Evolutionary conservation across 2,113 vertebrate species (phyloP).

Genomic region (Morone saxatilis): DNA sequence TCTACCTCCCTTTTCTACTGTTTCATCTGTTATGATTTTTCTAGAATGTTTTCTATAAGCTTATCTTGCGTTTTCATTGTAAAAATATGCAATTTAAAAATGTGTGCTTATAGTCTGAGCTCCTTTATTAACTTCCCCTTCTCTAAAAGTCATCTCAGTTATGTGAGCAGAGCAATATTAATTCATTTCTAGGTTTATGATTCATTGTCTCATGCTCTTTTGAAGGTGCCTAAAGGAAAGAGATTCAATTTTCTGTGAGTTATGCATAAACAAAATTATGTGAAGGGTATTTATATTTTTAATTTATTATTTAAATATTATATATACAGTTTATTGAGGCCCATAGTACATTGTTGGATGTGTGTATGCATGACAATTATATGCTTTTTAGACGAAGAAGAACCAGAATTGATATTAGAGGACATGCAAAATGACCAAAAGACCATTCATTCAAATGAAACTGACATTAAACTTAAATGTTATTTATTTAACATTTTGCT

Average conservation of each 20-base stretch:
- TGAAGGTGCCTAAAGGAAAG: not conserved
- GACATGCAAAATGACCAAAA: not conserved
- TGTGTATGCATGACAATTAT: not conserved
- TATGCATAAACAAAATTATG: not conserved
- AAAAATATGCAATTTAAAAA: conserved; percentile 40
- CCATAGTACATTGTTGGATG: not conserved
- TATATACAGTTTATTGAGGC: not conserved
- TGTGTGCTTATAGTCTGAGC: conserved; percentile 13
- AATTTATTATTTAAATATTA: not conserved
- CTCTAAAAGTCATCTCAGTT: conserved; percentile 30
- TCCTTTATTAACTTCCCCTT: conserved; percentile 45
- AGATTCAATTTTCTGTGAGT: not conserved
- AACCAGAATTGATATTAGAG: not conserved
- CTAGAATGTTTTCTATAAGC: not conserved
- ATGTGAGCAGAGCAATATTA: conserved; percentile 26
- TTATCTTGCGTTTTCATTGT: conserved; percentile 40
- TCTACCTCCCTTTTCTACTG: not conserved
- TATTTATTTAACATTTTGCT: not conserved
- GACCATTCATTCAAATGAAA: not conserved
- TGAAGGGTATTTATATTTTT: not conserved
- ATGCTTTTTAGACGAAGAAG: not conserved
- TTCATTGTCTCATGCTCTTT: conserved; percentile 10
- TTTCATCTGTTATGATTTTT: conserved; percentile 13
- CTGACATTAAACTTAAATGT: not conserved
- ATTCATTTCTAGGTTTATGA: not conserved